These are phyloP conservation scores for Caretta caretta DNA, from an alignment of 2,113 vertebrate species.

Conservation along the genomic window DNA sequence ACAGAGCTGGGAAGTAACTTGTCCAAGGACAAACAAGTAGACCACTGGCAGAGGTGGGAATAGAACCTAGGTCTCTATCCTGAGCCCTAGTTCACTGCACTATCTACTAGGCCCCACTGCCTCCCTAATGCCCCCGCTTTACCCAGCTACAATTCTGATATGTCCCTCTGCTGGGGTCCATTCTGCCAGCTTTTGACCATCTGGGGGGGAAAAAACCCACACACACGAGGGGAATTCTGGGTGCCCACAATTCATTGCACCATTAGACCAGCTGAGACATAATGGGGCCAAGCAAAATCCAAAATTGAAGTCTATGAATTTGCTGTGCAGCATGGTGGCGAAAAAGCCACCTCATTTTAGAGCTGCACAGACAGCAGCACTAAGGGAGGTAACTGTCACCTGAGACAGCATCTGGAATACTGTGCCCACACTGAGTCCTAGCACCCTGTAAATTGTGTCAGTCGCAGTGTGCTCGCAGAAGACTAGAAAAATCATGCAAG, in stretches of 20 bases:
- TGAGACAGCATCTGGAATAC: background rate
- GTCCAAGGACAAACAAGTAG: background rate
- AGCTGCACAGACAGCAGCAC: background rate
- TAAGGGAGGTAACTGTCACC: background rate
- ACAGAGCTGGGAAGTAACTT: background rate
- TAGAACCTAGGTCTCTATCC: background rate
- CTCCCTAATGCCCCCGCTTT: background rate
- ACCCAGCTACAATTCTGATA: background rate
- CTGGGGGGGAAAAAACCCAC: background rate
- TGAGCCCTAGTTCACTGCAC: background rate
- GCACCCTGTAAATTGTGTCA: background rate
- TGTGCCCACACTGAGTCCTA: background rate
- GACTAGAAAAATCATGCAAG: background rate
- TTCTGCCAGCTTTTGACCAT: background rate
- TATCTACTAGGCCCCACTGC: background rate
- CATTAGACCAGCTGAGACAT: background rate
- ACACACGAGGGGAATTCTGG: background rate
- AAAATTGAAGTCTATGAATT: background rate
- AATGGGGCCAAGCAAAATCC: background rate
- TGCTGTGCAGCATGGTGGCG: background rate
- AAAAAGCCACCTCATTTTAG: background rate
- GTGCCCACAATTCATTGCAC: background rate
- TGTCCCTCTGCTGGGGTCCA: background rate
- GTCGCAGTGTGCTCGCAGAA: accelerated
- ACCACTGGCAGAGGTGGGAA: background rate